Evolutionary conservation across 1,140 invertebrate genomes (phyloP), one percentile per base, ranked within the genome.

Genomic region (Oncopeltus fasciatus): DNA sequence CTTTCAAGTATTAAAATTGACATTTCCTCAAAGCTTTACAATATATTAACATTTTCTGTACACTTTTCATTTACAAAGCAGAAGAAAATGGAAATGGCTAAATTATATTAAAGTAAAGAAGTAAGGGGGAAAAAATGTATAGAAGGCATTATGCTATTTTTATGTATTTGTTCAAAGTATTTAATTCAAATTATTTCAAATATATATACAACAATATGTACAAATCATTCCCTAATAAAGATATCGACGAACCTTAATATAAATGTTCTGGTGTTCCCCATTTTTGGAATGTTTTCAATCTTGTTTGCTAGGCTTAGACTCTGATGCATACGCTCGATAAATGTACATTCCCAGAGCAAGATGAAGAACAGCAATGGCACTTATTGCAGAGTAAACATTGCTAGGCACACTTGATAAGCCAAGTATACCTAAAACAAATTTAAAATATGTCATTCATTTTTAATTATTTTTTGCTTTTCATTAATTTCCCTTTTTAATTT

Each of bases 311-410:
- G 65, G 57, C 71, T 75, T 8, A 63, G 59, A 80, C n/a, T 80
- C 81, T 66, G 79, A 84, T 14, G 31, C 14, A 69, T 87, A 88
- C 1, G 86, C 86, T 67, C 77, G 79, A 66, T 84, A 86, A 70
- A 89, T 87, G 69, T 87, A 88, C 26, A 85, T 71, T n/a, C 82
- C 86, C 38, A 88, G 67, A 9, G 84, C 84, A 46, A 86, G 65
- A 70, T 90, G 86, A 43, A 90, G 71, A 14, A 84, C 79, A 1
- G 86, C 66, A 9, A 90, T 79, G 2, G 86, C 82, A 59, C 82
- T 77, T 21, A 84, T 79, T 46, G 86, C 86, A 16, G 86, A 80
- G 69, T 83, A 87, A 47, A 89, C 83, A 72, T 86, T 88, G 64
- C 83, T 85, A 16, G 78, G 73, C 43, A 86, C 72, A 33, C 78